Evolutionary conservation across 2,113 vertebrate species (phyloP), one percentile per base, ranked within the genome.

Genomic region (Alexandromys fortis): DNA sequence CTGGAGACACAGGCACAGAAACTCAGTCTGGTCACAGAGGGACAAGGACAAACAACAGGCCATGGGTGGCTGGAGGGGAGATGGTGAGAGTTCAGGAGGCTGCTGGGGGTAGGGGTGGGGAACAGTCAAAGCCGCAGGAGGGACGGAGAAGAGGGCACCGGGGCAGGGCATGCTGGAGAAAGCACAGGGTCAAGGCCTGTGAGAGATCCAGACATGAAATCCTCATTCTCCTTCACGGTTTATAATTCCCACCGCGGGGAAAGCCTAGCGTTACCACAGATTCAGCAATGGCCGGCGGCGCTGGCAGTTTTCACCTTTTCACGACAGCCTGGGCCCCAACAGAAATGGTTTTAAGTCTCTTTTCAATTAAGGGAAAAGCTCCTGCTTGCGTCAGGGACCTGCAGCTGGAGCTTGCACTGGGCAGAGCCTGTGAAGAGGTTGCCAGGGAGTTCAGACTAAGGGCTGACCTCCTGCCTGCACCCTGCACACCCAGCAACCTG

Each of bases 361-460:
- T 98, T 98, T 98, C 98, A 98, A 98, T 98, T 98, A 98, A 98
- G 98, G 97, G 95, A 98, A 98, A 98, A 98, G 96, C 98, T 92
- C 81, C 75, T 63, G 96, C 88, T 98, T 96, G 92, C 24, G 6
- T 98, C 97, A 98, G 95, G 92, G 94, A 73, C 42, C 88, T 93
- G 42, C 91, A 68, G 92, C 78, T 4, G 70, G 58, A n/a, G 65
- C 45, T n/a, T 19, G 73, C 52, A 3, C 72, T 0, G 0, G 58
- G 7, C 76, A 63, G 35, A 49, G 49, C 65, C 16, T 17, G 38
- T 26, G 42, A 47, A 8, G 38, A 55, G 45, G 55, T 14, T 65
- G 82, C 4, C 21, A 47, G 7, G 10, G 28, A 17, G 9, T 45
- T 4, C 0, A 2, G 1, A 33, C 30, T 24, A 8, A 70, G 70